A percentile compares a stretch with the other conserved stretches of the same genome.
Evolutionary conservation across 2,888 invertebrate genomes (phyloP).

Genomic region (Glyphotaelius pellucidus): DNA sequence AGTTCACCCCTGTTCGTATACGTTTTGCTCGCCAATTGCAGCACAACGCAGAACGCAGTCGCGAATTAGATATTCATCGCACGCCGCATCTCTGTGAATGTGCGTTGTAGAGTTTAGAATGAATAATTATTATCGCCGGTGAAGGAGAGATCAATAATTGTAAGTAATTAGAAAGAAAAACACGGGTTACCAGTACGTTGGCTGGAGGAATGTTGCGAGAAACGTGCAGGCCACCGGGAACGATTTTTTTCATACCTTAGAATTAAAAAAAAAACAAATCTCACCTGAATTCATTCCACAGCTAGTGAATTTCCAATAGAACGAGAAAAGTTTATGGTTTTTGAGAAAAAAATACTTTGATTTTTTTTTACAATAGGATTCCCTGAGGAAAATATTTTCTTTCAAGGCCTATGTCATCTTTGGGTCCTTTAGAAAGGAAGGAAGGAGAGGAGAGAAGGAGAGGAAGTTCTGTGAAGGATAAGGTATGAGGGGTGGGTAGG

Average conservation of each 20-base stretch:
- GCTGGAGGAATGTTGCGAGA: background rate
- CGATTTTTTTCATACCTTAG: background rate
- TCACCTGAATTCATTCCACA: background rate
- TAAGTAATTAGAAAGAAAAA: conserved; percentile 3
- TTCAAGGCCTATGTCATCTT: no score
- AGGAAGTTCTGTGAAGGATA: no score
- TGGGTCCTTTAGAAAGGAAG: no score
- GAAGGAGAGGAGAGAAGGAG: no score
- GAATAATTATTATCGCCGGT: conserved; percentile 2
- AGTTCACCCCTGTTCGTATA: background rate
- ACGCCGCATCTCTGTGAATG: background rate
- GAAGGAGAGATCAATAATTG: conserved; percentile 26
- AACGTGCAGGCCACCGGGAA: background rate
- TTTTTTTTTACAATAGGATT: no score
- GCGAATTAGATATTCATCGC: conserved; percentile 20
- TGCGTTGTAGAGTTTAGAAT: conserved; percentile 14
- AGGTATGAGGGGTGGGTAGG: no score
- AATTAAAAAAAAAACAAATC: background rate
- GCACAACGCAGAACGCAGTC: background rate
- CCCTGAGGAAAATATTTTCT: no score
- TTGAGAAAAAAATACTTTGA: no score
- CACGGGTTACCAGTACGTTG: background rate
- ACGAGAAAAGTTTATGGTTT: background rate
- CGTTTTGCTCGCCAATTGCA: conserved; percentile 7
- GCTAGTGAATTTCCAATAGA: background rate